Base-by-base conservation (phyloP, 2,888 invertebrate species). In the Cerastis leucographa region DNA sequence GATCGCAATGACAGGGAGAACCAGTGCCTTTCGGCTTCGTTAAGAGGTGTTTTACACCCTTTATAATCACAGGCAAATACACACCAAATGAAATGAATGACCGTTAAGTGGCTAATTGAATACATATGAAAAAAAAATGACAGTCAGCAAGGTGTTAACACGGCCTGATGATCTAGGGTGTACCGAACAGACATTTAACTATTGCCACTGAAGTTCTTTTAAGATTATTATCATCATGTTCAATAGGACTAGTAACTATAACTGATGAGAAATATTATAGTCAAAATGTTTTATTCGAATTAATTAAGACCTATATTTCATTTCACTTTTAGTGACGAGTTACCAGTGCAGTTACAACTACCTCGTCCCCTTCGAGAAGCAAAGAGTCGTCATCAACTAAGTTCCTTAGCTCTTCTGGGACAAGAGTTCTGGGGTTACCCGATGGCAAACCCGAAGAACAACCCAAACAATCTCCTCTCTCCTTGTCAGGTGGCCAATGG, bases 371-470 rank as follows among this genome's bases (percentile, higher is more conserved):
- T 99, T 88, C 97, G 98, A 72, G 98, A 99, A 87, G 99, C 99
- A 69, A 98, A 98, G 93, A 98, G 99, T 91, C 97, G 99, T 62
- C 99, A 99, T 93, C 99, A 99, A 92, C 97, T 99, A 68, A 98
- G 98, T 69, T 99, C 99, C 2, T 96, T 99, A 73, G 99, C 99
- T 12, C 97, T 99, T 83, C 97, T 99, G 69, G 99, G 99, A 49
- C 98, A 98, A 94, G 98, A 98, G 93, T 98, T 98, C 94, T 98
- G 98, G 98, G 97, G 98, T 76, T 98, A 98, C 93, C 98, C 98
- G 22, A 98, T 98, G 98, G 98, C 98, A 14, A 98, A 97, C 92
- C 97, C 98, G 7, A 97, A 97, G 90, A 97, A 97, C 84, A 96
- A 95, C 71, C 93, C 95, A 3, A 94, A 92, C 78, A 95, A 93